Evolutionary conservation across 2,888 invertebrate genomes (phyloP).

Genomic region (Lepidochrysops patricia): DNA sequence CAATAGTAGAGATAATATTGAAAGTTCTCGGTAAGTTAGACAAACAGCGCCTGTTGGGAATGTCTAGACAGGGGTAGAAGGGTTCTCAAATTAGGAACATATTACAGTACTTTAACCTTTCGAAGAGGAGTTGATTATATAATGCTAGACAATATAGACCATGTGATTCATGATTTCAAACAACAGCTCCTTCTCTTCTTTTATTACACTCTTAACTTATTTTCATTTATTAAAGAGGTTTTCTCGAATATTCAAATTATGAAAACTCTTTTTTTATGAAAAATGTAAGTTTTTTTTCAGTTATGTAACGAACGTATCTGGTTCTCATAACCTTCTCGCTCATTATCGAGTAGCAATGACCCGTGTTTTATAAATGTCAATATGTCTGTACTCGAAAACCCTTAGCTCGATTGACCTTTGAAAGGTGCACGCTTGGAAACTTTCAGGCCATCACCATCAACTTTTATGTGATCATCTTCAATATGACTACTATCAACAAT

Average conservation of each 20-base stretch:
- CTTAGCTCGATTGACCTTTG: neutral
- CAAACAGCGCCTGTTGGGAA: conserved; percentile 24
- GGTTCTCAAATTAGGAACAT: conserved; percentile 18
- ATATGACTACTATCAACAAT: neutral
- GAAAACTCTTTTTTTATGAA: neutral
- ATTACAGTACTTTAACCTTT: neutral
- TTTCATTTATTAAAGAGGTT: too few species aligned
- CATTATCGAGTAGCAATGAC: neutral
- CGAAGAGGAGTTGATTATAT: neutral
- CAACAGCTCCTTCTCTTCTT: too few species aligned
- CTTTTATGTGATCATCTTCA: neutral
- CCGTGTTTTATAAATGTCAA: neutral
- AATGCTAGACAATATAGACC: too few species aligned
- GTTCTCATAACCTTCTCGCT: neutral
- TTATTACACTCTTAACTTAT: too few species aligned
- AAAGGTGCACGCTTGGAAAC: conserved; percentile 1
- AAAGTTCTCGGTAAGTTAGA: conserved; percentile 21
- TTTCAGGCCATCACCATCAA: neutral
- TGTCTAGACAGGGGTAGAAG: conserved; percentile 24
- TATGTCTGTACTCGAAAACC: neutral
- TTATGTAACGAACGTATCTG: neutral
- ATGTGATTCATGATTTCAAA: too few species aligned
- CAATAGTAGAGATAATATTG: neutral
- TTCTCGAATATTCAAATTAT: too few species aligned
- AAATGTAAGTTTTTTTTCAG: neutral